Conservation (phyloP, 1,140 invertebrate genomes). For the Steinernema feltiae region DNA sequence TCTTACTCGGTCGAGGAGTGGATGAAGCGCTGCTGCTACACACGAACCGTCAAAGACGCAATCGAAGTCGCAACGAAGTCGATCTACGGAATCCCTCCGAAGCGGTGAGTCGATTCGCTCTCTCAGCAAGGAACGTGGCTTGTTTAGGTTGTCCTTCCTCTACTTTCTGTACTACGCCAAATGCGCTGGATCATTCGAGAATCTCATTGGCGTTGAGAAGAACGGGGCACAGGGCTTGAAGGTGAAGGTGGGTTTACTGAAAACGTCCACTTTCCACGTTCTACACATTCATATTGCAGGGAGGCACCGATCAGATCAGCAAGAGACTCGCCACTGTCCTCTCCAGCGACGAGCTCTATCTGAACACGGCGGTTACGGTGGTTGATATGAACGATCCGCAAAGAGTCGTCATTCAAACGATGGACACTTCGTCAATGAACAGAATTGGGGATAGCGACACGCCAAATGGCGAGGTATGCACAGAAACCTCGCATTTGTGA, state of each 20-base stretch:
- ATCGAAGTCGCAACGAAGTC: constrained; percentile 20
- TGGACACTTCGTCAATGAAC: neutral
- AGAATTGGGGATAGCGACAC: constrained; percentile 16
- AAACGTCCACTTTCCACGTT: neutral
- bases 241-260: constrained; percentile 14
- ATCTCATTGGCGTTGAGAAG: constrained; percentile 18
- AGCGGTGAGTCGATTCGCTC: constrained; percentile 11
- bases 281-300: constrained; percentile 22
- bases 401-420: neutral
- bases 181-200: constrained; percentile 17
- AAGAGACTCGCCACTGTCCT: neutral
- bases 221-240: constrained; percentile 26
- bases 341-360: constrained; percentile 4
- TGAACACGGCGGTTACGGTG: constrained; percentile 16
- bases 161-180: constrained; percentile 23
- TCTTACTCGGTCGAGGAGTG: constrained; percentile 23
- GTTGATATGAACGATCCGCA: neutral
- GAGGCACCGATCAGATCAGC: constrained; percentile 26
- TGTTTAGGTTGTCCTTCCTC: constrained; percentile 22
- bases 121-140: neutral
- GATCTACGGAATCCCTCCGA: constrained; percentile 27
- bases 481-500: no score
- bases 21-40: constrained; percentile 19
- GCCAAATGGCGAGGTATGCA: neutral
- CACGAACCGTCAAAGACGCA: constrained; percentile 13